Conservation (phyloP, 2,888 invertebrate genomes). For the Alloscopus bannaensis region DNA sequence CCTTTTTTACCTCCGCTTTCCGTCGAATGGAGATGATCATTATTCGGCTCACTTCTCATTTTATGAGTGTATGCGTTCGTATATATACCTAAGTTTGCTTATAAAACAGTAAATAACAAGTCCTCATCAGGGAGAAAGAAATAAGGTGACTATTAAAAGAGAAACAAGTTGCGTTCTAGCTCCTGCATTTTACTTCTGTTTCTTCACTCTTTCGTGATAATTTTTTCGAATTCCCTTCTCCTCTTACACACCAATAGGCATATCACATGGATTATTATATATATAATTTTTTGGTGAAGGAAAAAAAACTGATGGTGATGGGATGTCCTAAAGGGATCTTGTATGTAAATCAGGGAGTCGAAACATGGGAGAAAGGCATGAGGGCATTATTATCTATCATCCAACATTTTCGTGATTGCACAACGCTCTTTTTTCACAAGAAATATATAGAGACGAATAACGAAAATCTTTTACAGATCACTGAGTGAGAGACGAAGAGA, state of each 20-base stretch:
- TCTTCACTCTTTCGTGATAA: slow-evolving; percentile 37
- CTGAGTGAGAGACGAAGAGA: slow-evolving; percentile 13
- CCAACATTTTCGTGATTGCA: slow-evolving; percentile 37
- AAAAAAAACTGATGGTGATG: too few species aligned
- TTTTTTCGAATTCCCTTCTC: neutral
- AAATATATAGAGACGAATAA: slow-evolving; percentile 51
- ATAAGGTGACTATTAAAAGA: slow-evolving; percentile 61
- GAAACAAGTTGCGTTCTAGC: slow-evolving; percentile 56
- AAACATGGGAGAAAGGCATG: slow-evolving; percentile 48
- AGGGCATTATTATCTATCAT: slow-evolving; percentile 60
- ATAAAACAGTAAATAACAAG: slow-evolving; percentile 44
- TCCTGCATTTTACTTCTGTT: slow-evolving; percentile 46
- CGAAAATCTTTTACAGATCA: slow-evolving; percentile 33
- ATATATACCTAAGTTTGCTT: slow-evolving; percentile 13
- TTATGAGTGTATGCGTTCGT: too few species aligned
- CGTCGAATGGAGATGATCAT: too few species aligned
- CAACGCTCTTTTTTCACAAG: slow-evolving; percentile 30
- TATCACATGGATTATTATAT: slow-evolving; percentile 1
- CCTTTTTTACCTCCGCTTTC: slow-evolving; percentile 30
- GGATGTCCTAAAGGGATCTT: slow-evolving; percentile 62
- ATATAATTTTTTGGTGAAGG: neutral
- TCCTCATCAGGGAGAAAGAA: slow-evolving; percentile 39
- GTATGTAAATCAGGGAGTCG: slow-evolving; percentile 50
- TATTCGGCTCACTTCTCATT: slow-evolving; percentile 45
- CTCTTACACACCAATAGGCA: slow-evolving; percentile 21